phyloP scores from a whole-genome alignment of 1,140 invertebrate species.

The Cyclargus thomasi region DNA sequence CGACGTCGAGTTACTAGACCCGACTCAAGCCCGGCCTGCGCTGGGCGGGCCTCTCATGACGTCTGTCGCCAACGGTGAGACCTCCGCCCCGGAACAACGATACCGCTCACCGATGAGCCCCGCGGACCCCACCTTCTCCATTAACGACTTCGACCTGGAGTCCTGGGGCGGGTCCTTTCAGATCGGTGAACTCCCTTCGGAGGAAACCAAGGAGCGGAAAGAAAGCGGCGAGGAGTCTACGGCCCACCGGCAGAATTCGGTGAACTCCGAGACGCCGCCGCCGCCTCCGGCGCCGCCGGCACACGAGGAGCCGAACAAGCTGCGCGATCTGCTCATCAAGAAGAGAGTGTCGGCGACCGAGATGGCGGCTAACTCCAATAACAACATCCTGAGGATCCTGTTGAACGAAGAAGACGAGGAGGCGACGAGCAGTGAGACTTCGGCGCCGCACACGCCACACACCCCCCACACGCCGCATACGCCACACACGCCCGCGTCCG shows the following conservation, averaged over 20 bases:
- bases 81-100: conserved; percentile 40
- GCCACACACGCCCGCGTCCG: conserved; percentile 72
- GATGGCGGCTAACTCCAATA: conserved; percentile 51
- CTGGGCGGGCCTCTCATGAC: conserved; percentile 81
- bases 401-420: conserved; percentile 90
- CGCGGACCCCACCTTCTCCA: conserved; percentile 49
- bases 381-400: conserved; percentile 83
- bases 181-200: conserved; percentile 47
- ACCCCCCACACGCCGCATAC: conserved; percentile 66
- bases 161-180: conserved; percentile 48
- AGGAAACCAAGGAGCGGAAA: conserved; percentile 55
- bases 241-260: not conserved
- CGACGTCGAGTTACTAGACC: conserved; percentile 67
- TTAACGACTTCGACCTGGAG: conserved; percentile 79
- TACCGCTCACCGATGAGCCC: conserved; percentile 49
- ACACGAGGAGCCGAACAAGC: conserved; percentile 78
- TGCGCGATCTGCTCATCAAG: conserved; percentile 81
- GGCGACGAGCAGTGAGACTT: conserved; percentile 72
- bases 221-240: conserved; percentile 27
- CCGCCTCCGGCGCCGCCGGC: conserved; percentile 44
- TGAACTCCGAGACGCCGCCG: conserved; percentile 56
- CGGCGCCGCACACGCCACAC: conserved; percentile 58
- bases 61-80: conserved; percentile 78
- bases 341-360: conserved; percentile 58
- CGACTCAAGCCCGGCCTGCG: conserved; percentile 46